A percentile compares a stretch with the other conserved stretches of the same genome.
phyloP scores from a whole-genome alignment of 2,888 invertebrate genomes.

The Drosophila falleni region DNA sequence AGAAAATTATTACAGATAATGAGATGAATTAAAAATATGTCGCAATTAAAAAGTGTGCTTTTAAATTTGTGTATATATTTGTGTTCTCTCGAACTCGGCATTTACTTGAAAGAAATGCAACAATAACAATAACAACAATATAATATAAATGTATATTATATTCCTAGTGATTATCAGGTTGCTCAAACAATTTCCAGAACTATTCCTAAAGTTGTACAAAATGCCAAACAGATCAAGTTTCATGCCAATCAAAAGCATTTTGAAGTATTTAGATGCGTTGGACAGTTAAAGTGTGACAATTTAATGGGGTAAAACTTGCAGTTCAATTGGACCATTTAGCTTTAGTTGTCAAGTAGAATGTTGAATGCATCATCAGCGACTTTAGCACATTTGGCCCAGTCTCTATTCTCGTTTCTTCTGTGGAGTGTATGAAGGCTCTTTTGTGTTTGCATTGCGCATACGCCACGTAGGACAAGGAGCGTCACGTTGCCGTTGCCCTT shows the following conservation, averaged over 20 bases:
- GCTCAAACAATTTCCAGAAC: background rate
- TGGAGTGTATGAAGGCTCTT: conserved; percentile 2
- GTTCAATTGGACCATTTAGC: conserved; percentile 39
- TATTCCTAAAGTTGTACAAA: background rate
- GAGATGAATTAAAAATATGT: too few species aligned
- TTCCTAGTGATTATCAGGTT: too few species aligned
- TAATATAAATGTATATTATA: too few species aligned
- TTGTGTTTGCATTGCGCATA: conserved; percentile 53
- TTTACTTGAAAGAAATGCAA: too few species aligned
- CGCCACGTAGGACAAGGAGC: conserved; percentile 47
- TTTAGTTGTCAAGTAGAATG: conserved; percentile 31
- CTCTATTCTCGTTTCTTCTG: background rate
- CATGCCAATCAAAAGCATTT: background rate
- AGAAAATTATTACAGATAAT: too few species aligned
- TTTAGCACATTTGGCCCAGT: conserved; percentile 32
- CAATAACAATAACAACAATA: too few species aligned
- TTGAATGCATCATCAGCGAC: conserved; percentile 54
- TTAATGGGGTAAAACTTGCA: conserved; percentile 6
- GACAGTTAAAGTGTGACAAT: conserved; percentile 13
- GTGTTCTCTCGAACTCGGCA: too few species aligned
- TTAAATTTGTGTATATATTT: too few species aligned
- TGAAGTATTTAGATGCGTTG: background rate
- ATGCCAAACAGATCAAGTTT: background rate
- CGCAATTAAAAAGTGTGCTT: too few species aligned
- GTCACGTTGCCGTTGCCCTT: conserved; percentile 39